A percentile compares a stretch with the other conserved stretches of the same genome.
These are phyloP conservation scores for Lepidochrysops patricia DNA, from an alignment of 2,888 invertebrate genomes.

Conservation along the genomic window DNA sequence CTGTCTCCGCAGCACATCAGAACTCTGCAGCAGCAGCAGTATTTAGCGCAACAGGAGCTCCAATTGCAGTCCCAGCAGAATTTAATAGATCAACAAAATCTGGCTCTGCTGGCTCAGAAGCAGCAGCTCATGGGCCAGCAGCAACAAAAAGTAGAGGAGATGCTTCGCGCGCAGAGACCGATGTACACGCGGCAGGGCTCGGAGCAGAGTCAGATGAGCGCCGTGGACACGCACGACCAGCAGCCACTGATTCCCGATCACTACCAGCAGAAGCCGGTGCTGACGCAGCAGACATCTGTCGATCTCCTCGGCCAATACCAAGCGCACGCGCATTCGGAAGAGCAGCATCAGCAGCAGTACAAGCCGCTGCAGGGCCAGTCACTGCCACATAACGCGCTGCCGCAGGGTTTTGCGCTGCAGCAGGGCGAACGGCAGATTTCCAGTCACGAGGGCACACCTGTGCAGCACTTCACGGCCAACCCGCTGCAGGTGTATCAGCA, in stretches of 20 bases:
- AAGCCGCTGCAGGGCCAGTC: constrained; percentile 58
- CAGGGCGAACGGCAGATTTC: constrained; percentile 66
- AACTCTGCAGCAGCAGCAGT: constrained; percentile 66
- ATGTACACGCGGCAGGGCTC: constrained; percentile 61
- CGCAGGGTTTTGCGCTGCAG: constrained; percentile 53
- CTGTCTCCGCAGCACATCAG: constrained; percentile 60
- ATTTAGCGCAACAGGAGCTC: constrained; percentile 65
- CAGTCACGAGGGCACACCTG: constrained; percentile 70
- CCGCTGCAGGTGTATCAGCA: constrained; percentile 64
- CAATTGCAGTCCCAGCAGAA: constrained; percentile 73
- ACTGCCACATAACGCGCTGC: constrained; percentile 56
- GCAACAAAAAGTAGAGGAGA: constrained; percentile 64
- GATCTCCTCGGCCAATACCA: constrained; percentile 51
- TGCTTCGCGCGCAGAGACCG: constrained; percentile 51
- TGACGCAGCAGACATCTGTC: constrained; percentile 57
- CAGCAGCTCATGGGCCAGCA: constrained; percentile 70
- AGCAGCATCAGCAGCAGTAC: constrained; percentile 48
- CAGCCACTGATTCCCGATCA: constrained; percentile 39
- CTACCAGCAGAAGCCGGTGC: constrained; percentile 44
- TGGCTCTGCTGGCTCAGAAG: constrained; percentile 66
- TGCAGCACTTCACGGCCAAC: constrained; percentile 63
- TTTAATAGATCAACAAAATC: constrained; percentile 71
- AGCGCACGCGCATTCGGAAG: constrained; percentile 50
- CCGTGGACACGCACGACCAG: constrained; percentile 51
- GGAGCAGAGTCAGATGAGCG: constrained; percentile 62